Evolutionary conservation across 2,888 invertebrate genomes (phyloP).

Genomic region (Heliconius charithonia): DNA sequence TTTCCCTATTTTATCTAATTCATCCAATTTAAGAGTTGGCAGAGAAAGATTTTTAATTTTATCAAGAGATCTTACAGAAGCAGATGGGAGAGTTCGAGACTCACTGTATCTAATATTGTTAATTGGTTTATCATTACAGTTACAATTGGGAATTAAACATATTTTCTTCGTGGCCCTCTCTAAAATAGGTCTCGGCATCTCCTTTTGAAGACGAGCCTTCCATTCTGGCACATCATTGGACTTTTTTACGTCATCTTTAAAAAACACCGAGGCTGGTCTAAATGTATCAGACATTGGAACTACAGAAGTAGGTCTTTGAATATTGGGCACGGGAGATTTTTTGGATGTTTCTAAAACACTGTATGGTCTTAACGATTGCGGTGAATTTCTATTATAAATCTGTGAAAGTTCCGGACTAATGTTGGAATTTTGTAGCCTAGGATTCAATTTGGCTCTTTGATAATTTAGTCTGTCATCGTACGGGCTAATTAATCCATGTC

Average conservation of each 20-base stretch:
- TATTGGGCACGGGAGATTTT: constrained; percentile 63
- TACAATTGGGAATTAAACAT: constrained; percentile 77
- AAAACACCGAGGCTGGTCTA: constrained; percentile 73
- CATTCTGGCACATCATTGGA: constrained; percentile 71
- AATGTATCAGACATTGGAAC: constrained; percentile 78
- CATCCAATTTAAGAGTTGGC: constrained; percentile 76
- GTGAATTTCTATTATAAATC: constrained; percentile 62
- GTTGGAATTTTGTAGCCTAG: constrained; percentile 59
- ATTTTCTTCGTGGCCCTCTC: constrained; percentile 70
- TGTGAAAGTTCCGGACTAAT: constrained; percentile 64
- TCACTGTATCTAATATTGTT: constrained; percentile 67
- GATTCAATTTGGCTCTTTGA: constrained; percentile 61
- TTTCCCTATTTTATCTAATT: constrained; percentile 66
- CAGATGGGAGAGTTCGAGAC: constrained; percentile 67
- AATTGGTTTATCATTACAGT: constrained; percentile 65
- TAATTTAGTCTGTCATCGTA: constrained; percentile 68
- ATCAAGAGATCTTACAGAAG: constrained; percentile 66
- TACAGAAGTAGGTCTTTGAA: constrained; percentile 74
- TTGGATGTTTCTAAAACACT: constrained; percentile 73
- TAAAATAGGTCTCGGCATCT: constrained; percentile 63
- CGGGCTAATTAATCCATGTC: constrained; percentile 70
- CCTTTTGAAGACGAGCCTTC: constrained; percentile 73
- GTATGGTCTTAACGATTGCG: constrained; percentile 71
- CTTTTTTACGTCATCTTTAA: constrained; percentile 62
- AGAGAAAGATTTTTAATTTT: constrained; percentile 74